A percentile compares a stretch with the other conserved stretches of the same genome.
phyloP scores from a whole-genome alignment of 2,888 invertebrate genomes.

The Archips crataeganus region DNA sequence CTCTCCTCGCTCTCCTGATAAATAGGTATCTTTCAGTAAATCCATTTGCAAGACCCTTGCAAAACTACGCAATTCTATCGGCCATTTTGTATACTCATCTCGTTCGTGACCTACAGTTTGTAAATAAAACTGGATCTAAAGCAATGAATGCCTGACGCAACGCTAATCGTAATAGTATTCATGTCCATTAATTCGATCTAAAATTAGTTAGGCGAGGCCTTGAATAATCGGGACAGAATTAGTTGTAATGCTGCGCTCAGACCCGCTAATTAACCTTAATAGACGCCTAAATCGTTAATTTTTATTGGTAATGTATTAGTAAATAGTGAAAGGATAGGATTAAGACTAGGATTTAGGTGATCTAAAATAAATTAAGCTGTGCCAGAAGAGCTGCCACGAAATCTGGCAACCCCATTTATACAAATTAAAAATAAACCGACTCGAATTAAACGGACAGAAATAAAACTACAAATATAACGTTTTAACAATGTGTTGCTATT shows the following conservation, averaged over 20 bases:
- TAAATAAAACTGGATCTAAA: slow-evolving; percentile 4
- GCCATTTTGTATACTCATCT: slow-evolving; percentile 3
- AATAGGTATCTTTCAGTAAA: no score
- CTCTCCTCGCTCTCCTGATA: no score
- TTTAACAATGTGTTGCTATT: background rate
- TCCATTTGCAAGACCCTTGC: background rate
- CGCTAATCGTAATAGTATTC: slow-evolving; percentile 14
- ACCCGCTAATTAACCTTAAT: background rate
- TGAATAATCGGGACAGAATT: slow-evolving; percentile 10
- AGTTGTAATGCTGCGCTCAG: background rate
- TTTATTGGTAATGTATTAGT: no score
- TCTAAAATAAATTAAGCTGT: no score
- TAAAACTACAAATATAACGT: background rate
- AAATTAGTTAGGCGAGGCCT: slow-evolving; percentile 19
- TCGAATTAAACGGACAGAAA: slow-evolving; percentile 7
- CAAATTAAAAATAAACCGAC: background rate
- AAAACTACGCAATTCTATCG: background rate
- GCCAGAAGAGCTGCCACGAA: background rate
- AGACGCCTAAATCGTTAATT: no score
- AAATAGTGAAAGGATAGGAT: no score
- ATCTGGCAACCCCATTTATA: background rate
- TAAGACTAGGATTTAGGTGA: no score
- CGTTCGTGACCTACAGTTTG: background rate
- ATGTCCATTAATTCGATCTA: slow-evolving; percentile 13
- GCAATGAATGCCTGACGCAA: slow-evolving; percentile 6